Conservation (phyloP, 2,797 vertebrate genomes). For the Malurus leucopterus region DNA sequence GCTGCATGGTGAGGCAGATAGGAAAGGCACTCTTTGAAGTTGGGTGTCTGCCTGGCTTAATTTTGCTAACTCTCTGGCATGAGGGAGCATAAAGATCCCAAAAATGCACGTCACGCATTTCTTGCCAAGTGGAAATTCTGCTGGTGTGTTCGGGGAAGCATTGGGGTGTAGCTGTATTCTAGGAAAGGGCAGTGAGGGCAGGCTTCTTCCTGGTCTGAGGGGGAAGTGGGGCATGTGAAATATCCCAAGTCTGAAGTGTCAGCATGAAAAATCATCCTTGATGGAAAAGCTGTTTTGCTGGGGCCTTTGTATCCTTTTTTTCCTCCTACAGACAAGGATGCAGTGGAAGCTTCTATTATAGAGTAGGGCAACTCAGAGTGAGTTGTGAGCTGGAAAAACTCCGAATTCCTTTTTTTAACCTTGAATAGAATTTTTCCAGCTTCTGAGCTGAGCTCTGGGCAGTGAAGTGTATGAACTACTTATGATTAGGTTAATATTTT, state of each 20-base stretch:
- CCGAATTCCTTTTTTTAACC: not conserved
- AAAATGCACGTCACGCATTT: fast-evolving
- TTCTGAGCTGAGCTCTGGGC: not conserved
- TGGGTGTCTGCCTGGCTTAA: not conserved
- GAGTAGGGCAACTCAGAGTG: not conserved
- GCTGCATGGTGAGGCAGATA: not conserved
- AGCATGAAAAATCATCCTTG: not conserved
- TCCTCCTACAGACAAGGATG: not conserved
- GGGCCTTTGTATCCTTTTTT: not conserved
- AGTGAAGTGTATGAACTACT: not conserved
- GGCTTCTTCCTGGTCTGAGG: not conserved
- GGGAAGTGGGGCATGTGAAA: not conserved
- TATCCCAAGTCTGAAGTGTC: not conserved
- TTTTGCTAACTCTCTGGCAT: not conserved
- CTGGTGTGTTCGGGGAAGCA: not conserved
- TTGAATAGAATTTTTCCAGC: not conserved
- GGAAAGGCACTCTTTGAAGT: constrained; percentile 34
- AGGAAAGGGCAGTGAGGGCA: constrained; percentile 21
- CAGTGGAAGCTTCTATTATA: not conserved
- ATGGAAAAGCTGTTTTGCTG: not conserved
- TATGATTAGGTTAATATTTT: not conserved
- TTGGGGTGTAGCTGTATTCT: not conserved
- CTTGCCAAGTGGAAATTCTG: constrained; percentile 6
- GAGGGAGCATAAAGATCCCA: not conserved
- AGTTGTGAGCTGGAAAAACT: not conserved